Evolutionary conservation across 2,888 invertebrate species (phyloP).

Genomic region (Slavum lentiscoides): DNA sequence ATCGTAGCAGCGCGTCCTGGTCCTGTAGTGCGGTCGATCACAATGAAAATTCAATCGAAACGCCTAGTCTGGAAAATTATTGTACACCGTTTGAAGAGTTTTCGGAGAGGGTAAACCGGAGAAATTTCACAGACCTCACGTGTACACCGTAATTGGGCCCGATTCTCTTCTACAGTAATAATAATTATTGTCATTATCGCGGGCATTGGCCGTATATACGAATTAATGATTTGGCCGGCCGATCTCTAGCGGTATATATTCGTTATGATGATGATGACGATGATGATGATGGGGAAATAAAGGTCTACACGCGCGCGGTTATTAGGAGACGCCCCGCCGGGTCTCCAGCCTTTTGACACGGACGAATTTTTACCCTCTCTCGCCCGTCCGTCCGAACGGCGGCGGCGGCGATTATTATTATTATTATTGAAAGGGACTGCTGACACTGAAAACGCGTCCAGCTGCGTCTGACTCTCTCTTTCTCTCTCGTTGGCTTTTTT

Average conservation of each 20-base stretch:
- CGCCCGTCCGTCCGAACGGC: slow-evolving; percentile 1
- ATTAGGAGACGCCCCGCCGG: slow-evolving; percentile 30
- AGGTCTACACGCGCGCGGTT: slow-evolving; percentile 43
- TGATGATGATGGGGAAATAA: too few relatives aligned
- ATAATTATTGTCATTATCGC: slow-evolving; percentile 20
- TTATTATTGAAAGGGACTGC: slow-evolving; percentile 36
- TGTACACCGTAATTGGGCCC: slow-evolving; percentile 46
- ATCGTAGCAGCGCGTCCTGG: too few relatives aligned
- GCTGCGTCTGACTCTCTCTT: slow-evolving; percentile 43
- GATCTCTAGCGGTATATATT: slow-evolving; percentile 19
- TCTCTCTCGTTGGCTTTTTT: neutral
- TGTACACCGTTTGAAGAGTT: neutral
- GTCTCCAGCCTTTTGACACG: slow-evolving; percentile 42
- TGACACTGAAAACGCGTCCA: slow-evolving; percentile 37
- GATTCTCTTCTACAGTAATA: too few relatives aligned
- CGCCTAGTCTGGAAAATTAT: slow-evolving; percentile 17
- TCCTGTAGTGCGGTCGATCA: too few relatives aligned
- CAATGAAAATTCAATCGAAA: too few relatives aligned
- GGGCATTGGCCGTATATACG: neutral
- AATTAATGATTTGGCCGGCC: slow-evolving; percentile 40
- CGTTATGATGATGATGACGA: slow-evolving; percentile 51
- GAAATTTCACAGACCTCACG: slow-evolving; percentile 13
- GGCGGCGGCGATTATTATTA: too few relatives aligned
- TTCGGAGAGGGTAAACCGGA: neutral
- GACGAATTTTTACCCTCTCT: slow-evolving; percentile 42